phyloP scores from a whole-genome alignment of 2,113 vertebrate genomes.

The Mustela lutreola region DNA sequence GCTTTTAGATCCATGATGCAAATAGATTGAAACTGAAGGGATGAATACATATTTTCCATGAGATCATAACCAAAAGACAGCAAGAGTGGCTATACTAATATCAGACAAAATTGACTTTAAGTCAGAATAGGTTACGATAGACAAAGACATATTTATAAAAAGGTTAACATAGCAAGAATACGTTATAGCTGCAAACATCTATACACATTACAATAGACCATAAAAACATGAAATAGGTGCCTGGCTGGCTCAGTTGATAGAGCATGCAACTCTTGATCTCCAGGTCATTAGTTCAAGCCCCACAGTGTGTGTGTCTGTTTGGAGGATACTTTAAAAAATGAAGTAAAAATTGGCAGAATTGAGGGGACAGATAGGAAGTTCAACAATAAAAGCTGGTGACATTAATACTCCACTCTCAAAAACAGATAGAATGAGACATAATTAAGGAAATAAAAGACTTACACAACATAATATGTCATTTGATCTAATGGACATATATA shows the following conservation, averaged over 20 bases:
- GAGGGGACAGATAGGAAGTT: neutral
- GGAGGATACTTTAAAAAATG: neutral
- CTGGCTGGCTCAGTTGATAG: neutral
- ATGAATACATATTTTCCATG: neutral
- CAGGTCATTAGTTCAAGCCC: neutral
- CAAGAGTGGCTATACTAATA: neutral
- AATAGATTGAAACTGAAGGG: neutral
- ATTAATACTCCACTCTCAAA: neutral
- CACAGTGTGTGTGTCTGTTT: neutral
- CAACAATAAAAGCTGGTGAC: neutral
- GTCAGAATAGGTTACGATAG: neutral
- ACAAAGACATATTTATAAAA: neutral
- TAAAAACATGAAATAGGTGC: neutral
- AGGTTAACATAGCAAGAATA: neutral
- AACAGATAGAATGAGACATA: neutral
- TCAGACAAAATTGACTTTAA: neutral
- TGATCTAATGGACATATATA: neutral
- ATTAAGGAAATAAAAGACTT: neutral
- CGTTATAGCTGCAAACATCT: neutral
- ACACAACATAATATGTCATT: neutral
- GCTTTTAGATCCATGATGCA: neutral
- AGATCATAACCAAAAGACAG: neutral
- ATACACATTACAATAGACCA: neutral
- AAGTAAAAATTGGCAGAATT: neutral
- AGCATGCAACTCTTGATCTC: neutral